Conservation (phyloP, 1,140 invertebrate genomes). For the Neodiprion pinetum region DNA sequence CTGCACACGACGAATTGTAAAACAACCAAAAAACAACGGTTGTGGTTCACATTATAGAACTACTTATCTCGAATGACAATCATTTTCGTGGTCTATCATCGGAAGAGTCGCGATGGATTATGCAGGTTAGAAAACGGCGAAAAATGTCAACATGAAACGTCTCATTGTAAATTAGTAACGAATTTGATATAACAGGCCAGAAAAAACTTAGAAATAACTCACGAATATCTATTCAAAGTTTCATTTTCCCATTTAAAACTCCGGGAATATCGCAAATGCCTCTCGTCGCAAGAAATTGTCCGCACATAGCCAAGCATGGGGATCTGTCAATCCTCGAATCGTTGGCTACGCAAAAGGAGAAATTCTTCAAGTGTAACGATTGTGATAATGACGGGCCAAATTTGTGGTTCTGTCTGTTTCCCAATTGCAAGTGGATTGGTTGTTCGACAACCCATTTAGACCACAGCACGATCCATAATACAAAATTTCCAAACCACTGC, state of each 20-base stretch:
- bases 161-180: conserved; percentile 19
- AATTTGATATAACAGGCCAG: not conserved
- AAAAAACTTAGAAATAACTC: conserved; percentile 8
- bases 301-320: conserved; percentile 47
- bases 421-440: conserved; percentile 78
- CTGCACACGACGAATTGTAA: not conserved
- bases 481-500: conserved; percentile 74
- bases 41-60: not conserved
- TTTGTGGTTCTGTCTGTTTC: conserved; percentile 84
- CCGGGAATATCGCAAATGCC: conserved; percentile 42
- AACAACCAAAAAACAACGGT: not conserved
- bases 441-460: conserved; percentile 81
- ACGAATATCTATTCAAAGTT: not conserved
- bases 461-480: conserved; percentile 81
- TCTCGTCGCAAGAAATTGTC: conserved; percentile 50
- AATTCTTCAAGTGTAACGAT: conserved; percentile 51
- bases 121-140: conserved; percentile 39
- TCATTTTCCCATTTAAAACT: not conserved
- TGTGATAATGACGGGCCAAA: conserved; percentile 69
- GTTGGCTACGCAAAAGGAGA: conserved; percentile 45
- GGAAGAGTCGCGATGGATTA: conserved; percentile 26
- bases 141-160: conserved; percentile 24
- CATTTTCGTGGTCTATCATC: conserved; percentile 43
- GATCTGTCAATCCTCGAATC: conserved; percentile 49
- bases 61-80: conserved; percentile 44